Percentiles rank a stretch among this genome's conserved stretches.
These are phyloP conservation scores for Bubo bubo DNA, from an alignment of 2,113 vertebrate species.

Conservation along the genomic window DNA sequence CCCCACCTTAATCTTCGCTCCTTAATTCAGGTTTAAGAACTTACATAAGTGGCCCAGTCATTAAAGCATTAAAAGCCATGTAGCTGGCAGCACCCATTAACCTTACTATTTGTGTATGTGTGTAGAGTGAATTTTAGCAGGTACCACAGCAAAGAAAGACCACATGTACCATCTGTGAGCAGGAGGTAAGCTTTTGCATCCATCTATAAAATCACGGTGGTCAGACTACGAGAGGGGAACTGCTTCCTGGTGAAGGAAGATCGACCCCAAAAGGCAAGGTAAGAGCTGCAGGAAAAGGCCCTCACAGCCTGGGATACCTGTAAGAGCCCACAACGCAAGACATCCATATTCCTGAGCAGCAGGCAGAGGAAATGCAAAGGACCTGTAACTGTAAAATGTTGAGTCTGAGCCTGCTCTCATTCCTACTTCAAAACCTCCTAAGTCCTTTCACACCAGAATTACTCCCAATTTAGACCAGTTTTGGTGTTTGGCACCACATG, in stretches of 20 bases:
- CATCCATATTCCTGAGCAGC: neutral
- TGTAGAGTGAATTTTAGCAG: neutral
- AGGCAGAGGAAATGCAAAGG: neutral
- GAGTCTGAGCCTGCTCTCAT: neutral
- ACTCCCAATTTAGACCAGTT: neutral
- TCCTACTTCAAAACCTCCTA: neutral
- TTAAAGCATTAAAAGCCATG: neutral
- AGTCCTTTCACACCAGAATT: neutral
- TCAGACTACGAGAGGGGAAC: neutral
- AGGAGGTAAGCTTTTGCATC: neutral
- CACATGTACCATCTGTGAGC: neutral
- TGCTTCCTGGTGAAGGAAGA: neutral
- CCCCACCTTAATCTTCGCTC: neutral
- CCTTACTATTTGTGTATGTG: neutral
- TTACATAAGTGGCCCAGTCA: neutral
- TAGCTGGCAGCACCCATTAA: neutral
- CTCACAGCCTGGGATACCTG: neutral
- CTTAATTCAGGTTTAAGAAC: neutral
- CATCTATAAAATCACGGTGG: neutral
- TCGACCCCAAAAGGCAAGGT: neutral
- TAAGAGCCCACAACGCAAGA: neutral
- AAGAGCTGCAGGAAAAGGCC: neutral
- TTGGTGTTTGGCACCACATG: neutral
- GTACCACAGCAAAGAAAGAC: neutral
- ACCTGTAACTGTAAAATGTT: neutral